Conservation (phyloP, 2,797 vertebrate species). For the Phoeniculus purpureus region DNA sequence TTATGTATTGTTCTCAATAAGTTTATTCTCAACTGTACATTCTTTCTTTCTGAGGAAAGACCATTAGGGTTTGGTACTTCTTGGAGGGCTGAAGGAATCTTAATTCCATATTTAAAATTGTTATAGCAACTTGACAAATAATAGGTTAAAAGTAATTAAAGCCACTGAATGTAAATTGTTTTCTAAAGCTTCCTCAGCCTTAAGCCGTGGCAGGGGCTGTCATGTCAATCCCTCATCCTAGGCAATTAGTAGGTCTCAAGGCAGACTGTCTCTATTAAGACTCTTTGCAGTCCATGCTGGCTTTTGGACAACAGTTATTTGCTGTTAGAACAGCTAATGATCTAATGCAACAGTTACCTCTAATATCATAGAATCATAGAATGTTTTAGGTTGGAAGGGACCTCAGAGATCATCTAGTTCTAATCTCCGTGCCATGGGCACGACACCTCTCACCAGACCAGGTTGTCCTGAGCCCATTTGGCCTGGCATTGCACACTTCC, state of each 20-base stretch:
- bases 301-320: neutral
- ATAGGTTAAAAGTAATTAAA: neutral
- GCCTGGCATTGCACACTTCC: no score
- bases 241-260: neutral
- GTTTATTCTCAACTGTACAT: neutral
- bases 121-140: neutral
- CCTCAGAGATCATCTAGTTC: no score
- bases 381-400: no score
- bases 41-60: neutral
- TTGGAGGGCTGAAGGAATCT: neutral
- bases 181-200: neutral
- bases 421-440: no score
- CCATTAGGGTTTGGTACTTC: neutral
- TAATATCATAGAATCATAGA: no score
- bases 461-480: no score
- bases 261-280: neutral
- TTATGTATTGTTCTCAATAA: neutral
- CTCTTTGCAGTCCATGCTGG: rapidly evolving
- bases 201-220: neutral
- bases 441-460: no score
- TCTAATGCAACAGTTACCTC: neutral
- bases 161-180: neutral
- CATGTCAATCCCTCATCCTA: neutral
- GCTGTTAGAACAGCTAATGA: neutral
- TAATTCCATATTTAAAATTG: neutral